A percentile compares a stretch with the other conserved stretches of the same genome.
These are phyloP conservation scores for Tenrec ecaudatus DNA, from an alignment of 2,113 vertebrate genomes.

Conservation along the genomic window DNA sequence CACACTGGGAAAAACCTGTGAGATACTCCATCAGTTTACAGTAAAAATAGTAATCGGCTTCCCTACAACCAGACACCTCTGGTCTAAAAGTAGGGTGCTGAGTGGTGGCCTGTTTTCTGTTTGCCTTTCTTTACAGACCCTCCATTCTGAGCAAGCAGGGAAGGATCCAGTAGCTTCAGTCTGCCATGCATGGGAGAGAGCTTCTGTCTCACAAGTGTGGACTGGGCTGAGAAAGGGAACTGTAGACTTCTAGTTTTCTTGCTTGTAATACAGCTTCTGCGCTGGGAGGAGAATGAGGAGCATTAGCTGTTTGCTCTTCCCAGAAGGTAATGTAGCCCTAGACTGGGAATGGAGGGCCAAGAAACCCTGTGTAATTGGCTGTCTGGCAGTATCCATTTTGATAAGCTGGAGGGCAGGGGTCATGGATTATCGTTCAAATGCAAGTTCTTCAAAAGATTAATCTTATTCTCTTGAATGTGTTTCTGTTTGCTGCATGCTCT, in stretches of 20 bases:
- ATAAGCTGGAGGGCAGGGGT: background rate
- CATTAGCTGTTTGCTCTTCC: background rate
- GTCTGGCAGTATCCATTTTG: background rate
- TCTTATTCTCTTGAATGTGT: constrained; percentile 31
- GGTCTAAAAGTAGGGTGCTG: background rate
- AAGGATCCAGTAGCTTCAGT: background rate
- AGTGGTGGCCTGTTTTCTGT: background rate
- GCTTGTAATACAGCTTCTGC: background rate
- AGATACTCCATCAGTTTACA: background rate
- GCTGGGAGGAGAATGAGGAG: background rate
- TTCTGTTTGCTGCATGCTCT: constrained; percentile 26
- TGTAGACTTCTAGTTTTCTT: background rate
- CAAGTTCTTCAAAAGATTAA: background rate
- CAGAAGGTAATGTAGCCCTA: background rate
- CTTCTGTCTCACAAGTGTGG: background rate
- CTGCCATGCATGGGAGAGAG: background rate
- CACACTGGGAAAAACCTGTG: background rate
- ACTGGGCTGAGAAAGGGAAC: background rate
- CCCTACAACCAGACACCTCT: background rate
- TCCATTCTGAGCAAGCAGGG: background rate
- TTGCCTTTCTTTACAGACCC: background rate
- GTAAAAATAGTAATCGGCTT: background rate
- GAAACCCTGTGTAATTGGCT: background rate
- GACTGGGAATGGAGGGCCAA: background rate
- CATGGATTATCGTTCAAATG: background rate